Evolutionary conservation across 2,888 invertebrate species (phyloP), one percentile per base, ranked within the genome.

Genomic region (Dynastes hyllus): DNA sequence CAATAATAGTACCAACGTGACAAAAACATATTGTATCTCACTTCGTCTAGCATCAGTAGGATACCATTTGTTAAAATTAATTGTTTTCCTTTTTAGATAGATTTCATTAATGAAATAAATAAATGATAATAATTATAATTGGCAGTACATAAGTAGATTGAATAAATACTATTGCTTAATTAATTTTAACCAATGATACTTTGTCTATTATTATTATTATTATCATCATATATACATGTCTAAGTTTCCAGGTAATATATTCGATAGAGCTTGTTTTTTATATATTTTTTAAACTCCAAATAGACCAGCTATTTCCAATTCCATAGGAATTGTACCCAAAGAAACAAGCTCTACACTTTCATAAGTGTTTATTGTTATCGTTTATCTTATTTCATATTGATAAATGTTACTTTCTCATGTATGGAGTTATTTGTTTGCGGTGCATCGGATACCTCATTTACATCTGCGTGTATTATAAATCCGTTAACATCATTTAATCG

Each of bases 381-480:
- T 40, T 32, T 40, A 58, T 70, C 71, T 79, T 82, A 86, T 82
- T 87, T 86, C 85, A 87, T 86, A 83, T 86, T 86, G 79, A 87
- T 83, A 81, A 87, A 83, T 77, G 85, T 84, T 40, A 86, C 85
- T 81, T 86, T 86, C 81, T 85, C 86, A 82, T 85, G 86, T 78
- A 86, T 83, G 80, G 84, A 83, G 80, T 84, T 85, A 79, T 85
- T 84, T 75, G 85, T 79, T 77, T 81, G 80, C 37, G 85, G 85
- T 66, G 86, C 83, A 66, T 87, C 86, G 67, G 85, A 85, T 61
- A 82, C 80, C 80, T 87, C 87, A 79, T 86, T 86, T 73, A 87
- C 84, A 78, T 87, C 87, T 51, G 87, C 84, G 81, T 87, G 87
- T 55, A 87, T 81, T 79, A 87, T 85, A 82, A 87, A 87, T 29